Evolutionary conservation across 2,888 invertebrate species (phyloP).

Genomic region (Lasioglossum malachurum): DNA sequence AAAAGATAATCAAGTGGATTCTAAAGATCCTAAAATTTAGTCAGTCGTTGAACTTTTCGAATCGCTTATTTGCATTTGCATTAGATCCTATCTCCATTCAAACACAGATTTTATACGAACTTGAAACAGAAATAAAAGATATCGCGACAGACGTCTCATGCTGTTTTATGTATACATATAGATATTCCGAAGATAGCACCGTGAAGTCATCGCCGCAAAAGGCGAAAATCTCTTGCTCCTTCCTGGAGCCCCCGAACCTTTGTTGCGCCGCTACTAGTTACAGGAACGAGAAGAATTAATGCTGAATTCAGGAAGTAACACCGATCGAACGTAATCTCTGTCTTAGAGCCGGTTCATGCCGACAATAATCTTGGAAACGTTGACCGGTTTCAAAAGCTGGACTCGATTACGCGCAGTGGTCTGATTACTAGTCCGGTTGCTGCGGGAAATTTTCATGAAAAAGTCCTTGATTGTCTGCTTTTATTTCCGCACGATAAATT

Average conservation of each 20-base stretch:
- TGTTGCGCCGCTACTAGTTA: background rate
- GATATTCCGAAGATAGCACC: conserved; percentile 61
- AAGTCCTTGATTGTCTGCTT: background rate
- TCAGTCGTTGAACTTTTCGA: too few species aligned
- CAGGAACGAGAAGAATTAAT: conserved; percentile 8
- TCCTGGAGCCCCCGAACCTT: background rate
- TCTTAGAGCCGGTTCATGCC: conserved; percentile 36
- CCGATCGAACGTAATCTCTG: conserved; percentile 36
- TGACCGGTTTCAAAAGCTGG: conserved; percentile 40
- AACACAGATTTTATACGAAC: conserved; percentile 10
- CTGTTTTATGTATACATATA: background rate
- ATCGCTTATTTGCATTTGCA: too few species aligned
- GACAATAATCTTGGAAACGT: conserved; percentile 33
- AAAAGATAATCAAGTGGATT: too few species aligned
- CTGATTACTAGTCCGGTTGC: background rate
- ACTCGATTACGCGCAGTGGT: conserved; percentile 25
- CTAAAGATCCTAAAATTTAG: too few species aligned
- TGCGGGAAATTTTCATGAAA: background rate
- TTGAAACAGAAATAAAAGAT: background rate
- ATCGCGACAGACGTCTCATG: background rate
- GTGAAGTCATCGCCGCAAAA: conserved; percentile 69
- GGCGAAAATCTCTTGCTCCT: conserved; percentile 48
- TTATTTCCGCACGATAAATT: background rate
- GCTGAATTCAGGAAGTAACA: conserved; percentile 38
- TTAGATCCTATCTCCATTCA: background rate